These are phyloP conservation scores for Sarotherodon lohbergeri DNA, from an alignment of 2,113 vertebrate species.

Conservation along the genomic window DNA sequence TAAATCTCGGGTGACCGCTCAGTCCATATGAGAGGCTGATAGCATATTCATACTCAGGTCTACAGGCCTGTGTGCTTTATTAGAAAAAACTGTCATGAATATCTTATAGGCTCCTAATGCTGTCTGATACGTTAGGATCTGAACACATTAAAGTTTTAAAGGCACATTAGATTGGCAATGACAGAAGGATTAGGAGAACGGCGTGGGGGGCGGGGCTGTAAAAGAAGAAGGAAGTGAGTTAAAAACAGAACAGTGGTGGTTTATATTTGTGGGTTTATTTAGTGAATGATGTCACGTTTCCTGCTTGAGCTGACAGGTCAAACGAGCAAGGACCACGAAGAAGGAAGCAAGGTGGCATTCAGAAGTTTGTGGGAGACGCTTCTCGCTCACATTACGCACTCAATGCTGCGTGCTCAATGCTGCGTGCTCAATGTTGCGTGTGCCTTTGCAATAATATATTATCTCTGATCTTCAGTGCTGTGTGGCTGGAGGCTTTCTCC, in stretches of 20 bases:
- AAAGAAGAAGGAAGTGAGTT: neutral
- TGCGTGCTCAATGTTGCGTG: neutral
- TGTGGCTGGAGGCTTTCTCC: neutral
- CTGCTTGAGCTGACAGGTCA: neutral
- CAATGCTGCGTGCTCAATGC: neutral
- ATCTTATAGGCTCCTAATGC: constrained; percentile 65
- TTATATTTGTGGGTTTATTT: neutral
- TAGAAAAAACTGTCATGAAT: constrained; percentile 64
- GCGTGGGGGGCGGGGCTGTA: neutral
- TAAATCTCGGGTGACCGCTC: constrained; percentile 37
- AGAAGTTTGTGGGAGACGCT: neutral
- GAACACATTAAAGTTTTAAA: constrained; percentile 60
- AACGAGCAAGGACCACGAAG: neutral
- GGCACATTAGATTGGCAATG: constrained; percentile 2
- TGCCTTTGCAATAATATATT: constrained; percentile 47
- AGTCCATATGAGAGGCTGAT: constrained; percentile 46
- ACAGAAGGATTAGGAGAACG: neutral
- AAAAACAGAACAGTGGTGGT: neutral
- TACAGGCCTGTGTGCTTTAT: constrained; percentile 51
- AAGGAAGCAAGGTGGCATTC: neutral
- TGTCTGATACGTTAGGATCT: constrained; percentile 49
- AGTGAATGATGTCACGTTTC: neutral
- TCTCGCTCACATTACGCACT: neutral
- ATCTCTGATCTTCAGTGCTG: neutral
- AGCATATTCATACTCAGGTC: constrained; percentile 63